Conservation (phyloP, 2,888 invertebrate species). For the Ceraclea dissimilis region DNA sequence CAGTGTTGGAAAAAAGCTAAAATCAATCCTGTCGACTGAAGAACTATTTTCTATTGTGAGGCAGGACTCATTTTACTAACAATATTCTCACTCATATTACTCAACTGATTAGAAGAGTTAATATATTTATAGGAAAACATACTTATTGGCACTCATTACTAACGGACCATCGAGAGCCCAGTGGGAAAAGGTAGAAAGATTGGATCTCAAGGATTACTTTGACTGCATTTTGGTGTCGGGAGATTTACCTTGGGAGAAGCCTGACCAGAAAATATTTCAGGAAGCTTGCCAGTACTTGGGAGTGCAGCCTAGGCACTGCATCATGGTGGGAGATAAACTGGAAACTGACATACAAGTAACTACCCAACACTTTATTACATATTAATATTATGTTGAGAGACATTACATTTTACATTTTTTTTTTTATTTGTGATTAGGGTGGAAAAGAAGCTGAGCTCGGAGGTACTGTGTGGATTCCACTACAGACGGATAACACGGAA, state of each 20-base stretch:
- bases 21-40: too few species aligned
- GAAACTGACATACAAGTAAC: conserved; percentile 74
- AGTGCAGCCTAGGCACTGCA: conserved; percentile 66
- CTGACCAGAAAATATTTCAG: conserved; percentile 72
- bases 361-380: background rate
- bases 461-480: conserved; percentile 75
- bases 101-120: too few species aligned
- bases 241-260: conserved; percentile 82
- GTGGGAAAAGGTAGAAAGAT: conserved; percentile 77
- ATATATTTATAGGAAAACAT: conserved; percentile 53
- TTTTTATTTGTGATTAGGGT: too few species aligned
- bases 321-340: conserved; percentile 84
- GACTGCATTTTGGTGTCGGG: conserved; percentile 76
- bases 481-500: conserved; percentile 34
- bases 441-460: conserved; percentile 69
- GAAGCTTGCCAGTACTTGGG: conserved; percentile 70
- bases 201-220: conserved; percentile 64
- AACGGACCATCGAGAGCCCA: conserved; percentile 82
- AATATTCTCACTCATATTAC: background rate
- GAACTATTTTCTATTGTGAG: too few species aligned
- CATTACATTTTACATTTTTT: too few species aligned
- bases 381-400: background rate
- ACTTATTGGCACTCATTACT: conserved; percentile 72
- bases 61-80: background rate
- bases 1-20: too few species aligned